Base-by-base conservation (phyloP, 1,140 invertebrate species). In the Solenopsis invicta region DNA sequence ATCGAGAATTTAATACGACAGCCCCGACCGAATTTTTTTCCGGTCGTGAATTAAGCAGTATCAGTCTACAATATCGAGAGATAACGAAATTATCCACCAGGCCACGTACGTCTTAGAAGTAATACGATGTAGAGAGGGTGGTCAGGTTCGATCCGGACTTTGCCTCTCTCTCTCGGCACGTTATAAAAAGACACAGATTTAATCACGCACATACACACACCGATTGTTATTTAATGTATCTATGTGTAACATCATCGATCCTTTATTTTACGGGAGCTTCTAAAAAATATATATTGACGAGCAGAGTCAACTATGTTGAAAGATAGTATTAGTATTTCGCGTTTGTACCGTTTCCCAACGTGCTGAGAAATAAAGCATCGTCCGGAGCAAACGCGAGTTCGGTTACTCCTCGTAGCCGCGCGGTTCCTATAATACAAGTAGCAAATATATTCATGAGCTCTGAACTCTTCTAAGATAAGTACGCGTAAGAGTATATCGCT, bases 81-180 rank as follows among this genome's bases (percentile, higher is more conserved):
- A 9, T 77, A 77, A 77, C 74, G 41, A 77, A 77, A 77, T 77
- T 77, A 77, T 77, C 16, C 54, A 61, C 74, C 74, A 62, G 18
- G 41, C 56, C 54, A 77, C 74, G 10, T 76, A 61, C 18, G 10
- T 62, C 13, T 21, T 77, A 62, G 9, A 77, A 21, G 34, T 75
- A 45, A 77, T 77, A 77, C 41, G 56, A 77, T 77, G 45, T 9
- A 61, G 61, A 61, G 61, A 61, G 4, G 16, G 9, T 77, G 21
- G 5, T 77, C 54, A 61, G 12, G 24, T 77, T 45, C 45, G 37
- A 48, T 61, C 41, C 56, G 21, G 37, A 9, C 54, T 29, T 48
- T 16, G 56, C 56, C 18, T 77, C 37, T 77, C 37, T 45, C 24
- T 18, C 56, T 59, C 54, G 34, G 21, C 12, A 29, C 21, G 9